Conservation (phyloP, 92 coral and sea anemone genomes). For the Metridium senile region DNA sequence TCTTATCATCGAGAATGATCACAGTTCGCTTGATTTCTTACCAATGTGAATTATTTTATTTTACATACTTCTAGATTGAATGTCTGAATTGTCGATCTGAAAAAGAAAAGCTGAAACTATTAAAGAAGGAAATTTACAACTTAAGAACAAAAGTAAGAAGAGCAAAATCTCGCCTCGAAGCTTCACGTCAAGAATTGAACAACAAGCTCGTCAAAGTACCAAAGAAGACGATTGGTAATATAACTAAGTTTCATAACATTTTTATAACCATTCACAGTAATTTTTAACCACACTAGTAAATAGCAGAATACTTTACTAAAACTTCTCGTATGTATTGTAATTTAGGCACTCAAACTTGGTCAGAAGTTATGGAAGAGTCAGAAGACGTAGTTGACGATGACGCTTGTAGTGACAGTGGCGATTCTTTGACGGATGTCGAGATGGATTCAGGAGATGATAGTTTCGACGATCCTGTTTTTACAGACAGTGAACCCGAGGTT, state of each 20-base stretch:
- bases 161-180: background rate
- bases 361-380: background rate
- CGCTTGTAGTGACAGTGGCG: background rate
- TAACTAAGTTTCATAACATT: too few species aligned
- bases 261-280: too few species aligned
- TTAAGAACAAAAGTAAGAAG: too few species aligned
- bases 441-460: constrained; percentile 3
- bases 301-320: too few species aligned
- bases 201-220: too few species aligned
- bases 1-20: too few species aligned
- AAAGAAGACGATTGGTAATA: too few species aligned
- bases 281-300: too few species aligned
- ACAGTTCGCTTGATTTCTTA: too few species aligned
- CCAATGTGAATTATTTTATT: background rate
- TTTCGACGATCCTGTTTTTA: constrained; percentile 15
- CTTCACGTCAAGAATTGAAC: too few species aligned
- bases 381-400: background rate
- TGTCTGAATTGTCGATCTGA: background rate
- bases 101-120: constrained; percentile 1
- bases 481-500: constrained; percentile 18
- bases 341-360: too few species aligned
- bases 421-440: background rate
- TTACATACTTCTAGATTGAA: background rate
- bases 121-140: constrained; percentile 3
- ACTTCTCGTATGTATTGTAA: too few species aligned